Base-by-base conservation (phyloP, 2,113 vertebrate species). In the Atractosteus spatula region DNA sequence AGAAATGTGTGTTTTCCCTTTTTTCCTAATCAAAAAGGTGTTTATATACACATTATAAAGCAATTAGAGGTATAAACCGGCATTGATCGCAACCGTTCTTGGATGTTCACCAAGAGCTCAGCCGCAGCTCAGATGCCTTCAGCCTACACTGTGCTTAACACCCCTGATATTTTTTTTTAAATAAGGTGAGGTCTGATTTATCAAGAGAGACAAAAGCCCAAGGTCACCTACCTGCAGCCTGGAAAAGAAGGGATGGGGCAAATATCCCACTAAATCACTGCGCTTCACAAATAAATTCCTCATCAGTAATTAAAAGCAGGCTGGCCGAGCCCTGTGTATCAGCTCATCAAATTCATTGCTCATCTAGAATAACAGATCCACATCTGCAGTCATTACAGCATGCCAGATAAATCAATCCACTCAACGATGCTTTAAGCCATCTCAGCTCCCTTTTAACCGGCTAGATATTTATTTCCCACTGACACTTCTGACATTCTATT, bases 241-340 rank as follows among this genome's bases (percentile, higher is more conserved):
- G 89, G 89, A 87, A 11, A 17, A 64, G 62, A 64, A 17, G 41
- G 47, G 47, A 51, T 8, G 56, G 56, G 17, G 62, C 17, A 12
- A 64, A 64, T 64, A 51, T 86, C 85, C 78, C 81, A 78, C 81
- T 92, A 92, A 94, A 93, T 94, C 91, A 94, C 78, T 81, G 81
- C 66, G 80, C 85, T 86, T 88, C 89, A 89, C 91, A 93, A 90
- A 94, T 89, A 93, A 91, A 93, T 91, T 92, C 87, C 86, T 89
- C 89, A 90, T 89, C 91, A 89, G 92, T 95, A 95, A 95, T 93
- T 94, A 95, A 93, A 93, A 91, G 81, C 90, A 93, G 90, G 85
- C 89, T 89, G 91, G 87, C 82, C 88, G 82, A 84, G 85, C 86
- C 89, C 87, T 81, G 81, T 84, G 89, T 91, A 94, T 93, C 93